phyloP scores from a whole-genome alignment of 2,797 vertebrate species.

The Anomalospiza imberbis region DNA sequence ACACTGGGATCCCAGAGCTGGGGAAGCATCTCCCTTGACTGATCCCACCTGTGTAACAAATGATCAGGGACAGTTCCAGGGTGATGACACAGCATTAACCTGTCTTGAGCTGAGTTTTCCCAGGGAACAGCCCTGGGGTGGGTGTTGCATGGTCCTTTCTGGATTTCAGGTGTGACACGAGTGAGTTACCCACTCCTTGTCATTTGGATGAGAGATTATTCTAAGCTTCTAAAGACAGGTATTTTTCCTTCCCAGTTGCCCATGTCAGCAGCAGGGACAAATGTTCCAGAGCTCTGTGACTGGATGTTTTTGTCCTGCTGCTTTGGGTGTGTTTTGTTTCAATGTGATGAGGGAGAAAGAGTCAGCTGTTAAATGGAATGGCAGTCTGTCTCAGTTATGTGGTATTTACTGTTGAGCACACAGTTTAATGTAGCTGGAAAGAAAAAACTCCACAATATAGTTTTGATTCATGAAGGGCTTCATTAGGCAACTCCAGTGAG shows the following conservation, averaged over 20 bases:
- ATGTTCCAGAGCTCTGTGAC: not conserved
- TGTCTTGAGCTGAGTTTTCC: not conserved
- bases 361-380: not conserved
- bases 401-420: not conserved
- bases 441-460: not conserved
- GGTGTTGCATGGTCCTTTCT: not conserved
- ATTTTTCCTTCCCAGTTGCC: not conserved
- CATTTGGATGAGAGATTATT: not conserved
- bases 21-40: not conserved
- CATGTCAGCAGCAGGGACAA: not conserved
- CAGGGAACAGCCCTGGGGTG: conserved; percentile 30
- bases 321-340: not conserved
- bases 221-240: not conserved
- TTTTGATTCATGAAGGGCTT: not conserved
- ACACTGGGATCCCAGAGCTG: not conserved
- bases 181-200: not conserved
- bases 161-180: not conserved
- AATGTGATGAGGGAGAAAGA: not conserved
- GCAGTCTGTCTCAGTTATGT: not conserved
- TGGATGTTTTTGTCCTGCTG: not conserved
- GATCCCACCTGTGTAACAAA: not conserved
- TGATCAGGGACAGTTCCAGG: not conserved
- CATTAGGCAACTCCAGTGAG: not conserved
- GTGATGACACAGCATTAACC: not conserved
- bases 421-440: not conserved